Evolutionary conservation across 2,113 vertebrate species (phyloP).

Genomic region (Spilogale gracilis): DNA sequence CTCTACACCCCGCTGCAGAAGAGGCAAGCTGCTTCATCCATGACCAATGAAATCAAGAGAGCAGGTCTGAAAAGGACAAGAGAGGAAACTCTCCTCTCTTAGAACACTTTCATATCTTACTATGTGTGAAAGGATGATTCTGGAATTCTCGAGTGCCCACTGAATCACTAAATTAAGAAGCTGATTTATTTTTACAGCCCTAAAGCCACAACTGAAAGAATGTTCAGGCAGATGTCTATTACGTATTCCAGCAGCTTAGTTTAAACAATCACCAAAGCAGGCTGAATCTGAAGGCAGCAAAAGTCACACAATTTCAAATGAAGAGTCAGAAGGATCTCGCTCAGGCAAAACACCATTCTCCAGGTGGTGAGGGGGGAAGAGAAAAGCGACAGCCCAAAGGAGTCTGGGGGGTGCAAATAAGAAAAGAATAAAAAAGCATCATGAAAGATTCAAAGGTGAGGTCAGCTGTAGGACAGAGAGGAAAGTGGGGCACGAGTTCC

Average conservation of each 20-base stretch:
- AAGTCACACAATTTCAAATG: not conserved
- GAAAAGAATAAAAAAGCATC: not conserved
- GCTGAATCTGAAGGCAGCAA: not conserved
- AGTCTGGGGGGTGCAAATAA: not conserved
- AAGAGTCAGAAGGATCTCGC: not conserved
- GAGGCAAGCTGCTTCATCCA: not conserved
- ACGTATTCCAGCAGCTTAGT: not conserved
- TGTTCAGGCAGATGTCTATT: not conserved
- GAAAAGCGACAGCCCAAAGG: not conserved
- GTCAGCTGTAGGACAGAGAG: not conserved
- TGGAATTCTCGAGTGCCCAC: not conserved
- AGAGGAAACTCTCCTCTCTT: not conserved
- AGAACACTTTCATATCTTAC: not conserved
- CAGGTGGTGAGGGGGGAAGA: not conserved
- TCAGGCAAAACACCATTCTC: not conserved
- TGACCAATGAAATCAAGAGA: not conserved
- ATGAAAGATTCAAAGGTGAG: not conserved
- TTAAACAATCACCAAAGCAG: not conserved
- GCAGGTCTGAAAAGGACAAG: not conserved
- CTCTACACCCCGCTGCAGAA: not conserved
- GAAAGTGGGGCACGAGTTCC: not conserved
- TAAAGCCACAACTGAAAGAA: not conserved
- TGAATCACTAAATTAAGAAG: not conserved
- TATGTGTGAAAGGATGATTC: not conserved
- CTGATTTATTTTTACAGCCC: conserved; percentile 13